phyloP scores from a whole-genome alignment of 1,140 invertebrate genomes.

The Calephelis nemesis region DNA sequence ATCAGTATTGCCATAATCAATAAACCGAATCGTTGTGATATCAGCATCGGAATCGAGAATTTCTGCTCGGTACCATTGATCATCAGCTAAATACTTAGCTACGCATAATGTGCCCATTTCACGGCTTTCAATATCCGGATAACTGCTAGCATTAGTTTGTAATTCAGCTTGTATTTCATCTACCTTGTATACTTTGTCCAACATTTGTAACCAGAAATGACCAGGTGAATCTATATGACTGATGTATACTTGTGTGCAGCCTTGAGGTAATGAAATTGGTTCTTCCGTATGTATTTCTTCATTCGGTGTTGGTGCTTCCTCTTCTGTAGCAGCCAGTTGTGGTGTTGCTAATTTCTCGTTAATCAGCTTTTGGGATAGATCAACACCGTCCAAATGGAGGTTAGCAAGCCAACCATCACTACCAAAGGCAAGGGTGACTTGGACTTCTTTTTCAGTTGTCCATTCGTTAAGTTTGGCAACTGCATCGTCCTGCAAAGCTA shows the following conservation, averaged over 20 bases:
- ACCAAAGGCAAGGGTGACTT: conserved; percentile 62
- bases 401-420: conserved; percentile 65
- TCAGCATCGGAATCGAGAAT: conserved; percentile 86
- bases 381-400: conserved; percentile 60
- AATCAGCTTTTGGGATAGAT: conserved; percentile 61
- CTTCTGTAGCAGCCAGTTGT: conserved; percentile 39
- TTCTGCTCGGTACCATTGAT: conserved; percentile 89
- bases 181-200: conserved; percentile 74
- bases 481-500: conserved; percentile 52
- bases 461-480: conserved; percentile 56
- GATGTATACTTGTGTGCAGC: conserved; percentile 77
- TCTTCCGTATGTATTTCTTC: conserved; percentile 39
- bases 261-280: conserved; percentile 54
- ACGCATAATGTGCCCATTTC: conserved; percentile 84
- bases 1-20: conserved; percentile 91
- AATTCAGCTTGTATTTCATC: conserved; percentile 81
- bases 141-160: conserved; percentile 76
- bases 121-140: conserved; percentile 76
- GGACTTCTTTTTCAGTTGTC: conserved; percentile 63
- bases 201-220: conserved; percentile 84
- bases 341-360: conserved; percentile 65
- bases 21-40: conserved; percentile 87
- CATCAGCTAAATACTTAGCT: conserved; percentile 86
- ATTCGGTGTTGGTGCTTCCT: conserved; percentile 39
- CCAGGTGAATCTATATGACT: conserved; percentile 83